Conservation (phyloP, 2,113 vertebrate species). For the Sisor rabdophorus region DNA sequence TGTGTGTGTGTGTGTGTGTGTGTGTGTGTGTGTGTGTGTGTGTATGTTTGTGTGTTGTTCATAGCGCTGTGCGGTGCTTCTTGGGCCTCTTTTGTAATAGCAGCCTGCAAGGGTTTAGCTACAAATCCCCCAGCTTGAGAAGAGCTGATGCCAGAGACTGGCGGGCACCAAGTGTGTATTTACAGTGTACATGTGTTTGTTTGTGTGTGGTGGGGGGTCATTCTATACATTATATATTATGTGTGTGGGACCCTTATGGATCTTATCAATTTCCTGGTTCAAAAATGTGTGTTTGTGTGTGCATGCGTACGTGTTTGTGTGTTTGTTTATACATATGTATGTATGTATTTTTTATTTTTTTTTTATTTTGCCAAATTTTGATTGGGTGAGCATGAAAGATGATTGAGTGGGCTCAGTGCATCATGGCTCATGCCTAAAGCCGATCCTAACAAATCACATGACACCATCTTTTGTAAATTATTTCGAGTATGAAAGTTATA, state of each 20-base stretch:
- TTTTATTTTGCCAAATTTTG: too few species aligned
- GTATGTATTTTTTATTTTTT: not conserved
- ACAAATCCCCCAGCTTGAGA: constrained; percentile 64
- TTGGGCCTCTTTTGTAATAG: constrained; percentile 58
- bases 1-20: too few species aligned
- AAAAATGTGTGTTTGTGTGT: constrained; percentile 9
- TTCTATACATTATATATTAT: not conserved
- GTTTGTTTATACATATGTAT: not conserved
- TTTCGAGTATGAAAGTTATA: too few species aligned
- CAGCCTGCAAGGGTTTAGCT: constrained; percentile 59
- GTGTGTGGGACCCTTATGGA: constrained; percentile 7
- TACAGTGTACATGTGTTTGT: not conserved
- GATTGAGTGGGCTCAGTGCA: too few species aligned
- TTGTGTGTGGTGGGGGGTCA: constrained; percentile 13
- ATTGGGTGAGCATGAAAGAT: too few species aligned
- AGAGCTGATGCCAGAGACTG: constrained; percentile 70
- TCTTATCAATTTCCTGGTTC: constrained; percentile 18
- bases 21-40: too few species aligned
- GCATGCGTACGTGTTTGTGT: not conserved
- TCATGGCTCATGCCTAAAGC: too few species aligned
- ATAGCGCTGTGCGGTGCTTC: not conserved
- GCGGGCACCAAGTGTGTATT: constrained; percentile 63
- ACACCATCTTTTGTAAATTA: too few species aligned
- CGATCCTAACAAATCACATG: too few species aligned
- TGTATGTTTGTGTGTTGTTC: too few species aligned